Base-by-base conservation (phyloP, 2,113 vertebrate genomes). In the Gymnobelideus leadbeateri region DNA sequence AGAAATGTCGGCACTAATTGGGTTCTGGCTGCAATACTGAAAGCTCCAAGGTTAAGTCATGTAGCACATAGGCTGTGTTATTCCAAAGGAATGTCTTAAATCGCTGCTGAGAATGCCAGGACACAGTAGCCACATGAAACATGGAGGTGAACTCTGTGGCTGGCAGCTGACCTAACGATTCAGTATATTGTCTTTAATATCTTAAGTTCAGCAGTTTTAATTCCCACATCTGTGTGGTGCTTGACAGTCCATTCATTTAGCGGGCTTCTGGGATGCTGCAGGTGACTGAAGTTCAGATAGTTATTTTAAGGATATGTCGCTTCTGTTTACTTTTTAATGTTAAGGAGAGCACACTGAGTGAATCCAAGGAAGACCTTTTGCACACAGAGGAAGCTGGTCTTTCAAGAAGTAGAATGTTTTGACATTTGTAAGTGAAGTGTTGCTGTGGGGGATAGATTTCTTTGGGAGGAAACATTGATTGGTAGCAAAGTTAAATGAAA, bases 181-280 rank as follows among this genome's bases (percentile, higher is more conserved):
- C 51, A 0, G 0, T 89, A 24, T 89, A 93, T 95, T 97, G 93
- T 96, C 96, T 98, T 94, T 95, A 95, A 96, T 93, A 95, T 89
- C 95, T 95, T 25, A 94, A 96, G 21, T 97, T 98, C 96, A 96
- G 93, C 95, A 95, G 46, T 93, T 98, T 97, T 97, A 98, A 98
- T 97, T 97, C 95, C 94, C 95, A 89, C 95, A 49, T 97, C 96
- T 94, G 95, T 90, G 92, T 96, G 94, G 91, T 98, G 96, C 98
- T 98, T 97, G 94, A 98, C 98, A 98, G 98, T 92, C 93, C 92
- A 95, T 97, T 96, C 84, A 96, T 97, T 98, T 94, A 49, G 97
- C 94, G 91, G 91, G 84, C 93, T 96, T 95, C 89, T 49, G 96
- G n/a, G 54, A 96, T 68, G 84, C 91, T 43, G 89, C 77, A 57